Base-by-base conservation (phyloP, 2,888 invertebrate genomes). In the Andrena minutula region DNA sequence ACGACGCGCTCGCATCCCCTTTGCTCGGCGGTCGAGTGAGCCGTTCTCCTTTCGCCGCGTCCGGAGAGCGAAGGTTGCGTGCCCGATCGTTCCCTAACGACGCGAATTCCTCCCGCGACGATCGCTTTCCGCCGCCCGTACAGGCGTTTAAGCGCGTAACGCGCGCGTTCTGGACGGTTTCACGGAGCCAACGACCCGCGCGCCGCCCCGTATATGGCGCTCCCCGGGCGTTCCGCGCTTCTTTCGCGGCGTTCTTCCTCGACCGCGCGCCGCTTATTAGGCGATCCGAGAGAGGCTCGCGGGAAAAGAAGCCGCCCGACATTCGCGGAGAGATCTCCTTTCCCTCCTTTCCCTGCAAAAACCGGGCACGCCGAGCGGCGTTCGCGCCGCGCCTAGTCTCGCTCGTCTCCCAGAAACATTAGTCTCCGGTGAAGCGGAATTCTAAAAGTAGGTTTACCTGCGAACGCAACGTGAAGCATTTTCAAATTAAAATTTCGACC, bases 121-220 rank as follows among this genome's bases (percentile, higher is more conserved):
- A 49, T 47, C 74, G 30, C 41, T 70, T 70, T 70, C 51, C 75
- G 70, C 47, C 61, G 73, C 32, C 16, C 32, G 3, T 12, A 12
- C 53, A 23, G 68, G 35, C 23, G 61, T 71, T 63, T 66, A 66
- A 66, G 32, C 68, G 35, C 68, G 74, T 73, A 73, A 73, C 32
- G 53, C 49, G 63, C 35, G 56, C 68, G 79, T 80, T 66, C 32
- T 26, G 53, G 66, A 32, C 10, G 26, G 58, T 79, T 79, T 66
- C 47, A 79, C 64, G 56, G 49, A 79, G 79, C 30, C 79, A 78
- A 78, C 70, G 79, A 80, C 79, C 79, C 64, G 71, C 47, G 30
- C 61, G 20, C 3, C 26, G 4, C 10, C 3, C 79, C 79, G 30
- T 80, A 71, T 66, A 80, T 66, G 79, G 79, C 53, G 56, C 35